These are phyloP conservation scores for Menidia beryllina DNA, from an alignment of 2,113 vertebrate species.

Conservation along the genomic window DNA sequence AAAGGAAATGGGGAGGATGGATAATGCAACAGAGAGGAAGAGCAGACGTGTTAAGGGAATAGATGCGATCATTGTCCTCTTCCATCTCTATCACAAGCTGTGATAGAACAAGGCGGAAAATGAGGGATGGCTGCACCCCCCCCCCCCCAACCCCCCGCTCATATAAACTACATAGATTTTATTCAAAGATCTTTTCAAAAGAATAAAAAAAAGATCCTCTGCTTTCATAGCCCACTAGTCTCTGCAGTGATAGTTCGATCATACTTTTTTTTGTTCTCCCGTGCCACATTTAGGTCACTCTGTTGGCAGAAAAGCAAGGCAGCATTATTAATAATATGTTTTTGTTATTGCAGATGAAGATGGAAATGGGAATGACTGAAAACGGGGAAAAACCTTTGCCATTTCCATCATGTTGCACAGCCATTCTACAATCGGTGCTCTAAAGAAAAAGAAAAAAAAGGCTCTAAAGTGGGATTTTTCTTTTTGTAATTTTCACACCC, in stretches of 20 bases:
- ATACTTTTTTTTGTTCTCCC: not conserved
- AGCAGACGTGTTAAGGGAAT: constrained; percentile 29
- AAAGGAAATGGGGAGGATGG: constrained; percentile 22
- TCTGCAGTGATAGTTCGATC: not conserved
- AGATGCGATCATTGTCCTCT: constrained; percentile 45
- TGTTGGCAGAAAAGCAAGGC: too few species aligned
- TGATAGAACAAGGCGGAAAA: constrained; percentile 51
- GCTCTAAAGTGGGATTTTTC: too few species aligned
- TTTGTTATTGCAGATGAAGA: too few species aligned
- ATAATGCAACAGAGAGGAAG: constrained; percentile 28
- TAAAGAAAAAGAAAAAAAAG: too few species aligned
- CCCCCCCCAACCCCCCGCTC: not conserved
- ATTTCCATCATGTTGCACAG: too few species aligned
- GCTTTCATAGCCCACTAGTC: not conserved
- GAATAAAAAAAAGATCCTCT: not conserved
- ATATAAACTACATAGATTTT: not conserved
- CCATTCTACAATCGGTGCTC: too few species aligned
- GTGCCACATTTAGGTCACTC: not conserved
- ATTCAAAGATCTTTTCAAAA: not conserved
- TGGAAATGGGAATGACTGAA: too few species aligned
- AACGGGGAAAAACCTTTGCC: too few species aligned
- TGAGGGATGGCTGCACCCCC: constrained; percentile 26
- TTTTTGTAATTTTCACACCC: too few species aligned
- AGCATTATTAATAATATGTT: too few species aligned
- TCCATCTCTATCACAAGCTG: constrained; percentile 48